Evolutionary conservation across 2,888 invertebrate genomes (phyloP), one percentile per base, ranked within the genome.

Genomic region (Taenaris catops): DNA sequence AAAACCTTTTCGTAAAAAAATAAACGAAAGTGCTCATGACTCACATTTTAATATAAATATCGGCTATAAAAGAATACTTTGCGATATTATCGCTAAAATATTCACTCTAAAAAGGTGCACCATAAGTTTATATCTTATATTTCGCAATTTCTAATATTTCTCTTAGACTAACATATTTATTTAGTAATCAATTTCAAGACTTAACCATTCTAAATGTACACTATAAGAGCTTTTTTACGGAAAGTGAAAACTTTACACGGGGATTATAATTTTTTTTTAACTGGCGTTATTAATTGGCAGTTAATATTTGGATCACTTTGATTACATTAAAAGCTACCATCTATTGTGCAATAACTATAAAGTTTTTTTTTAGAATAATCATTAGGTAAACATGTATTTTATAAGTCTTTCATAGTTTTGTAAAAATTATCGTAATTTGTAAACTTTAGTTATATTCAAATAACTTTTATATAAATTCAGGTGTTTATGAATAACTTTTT

Each of bases 81-180:
- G 47, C 47, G 56, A 55, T 56, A 44, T 34, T 45, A 48, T 39
- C 43, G 38, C 62, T 65, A 61, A 54, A 60, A 66, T 69, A 70
- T 55, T 65, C 60, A 59, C 64, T 70, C 65, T 69, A 71, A 62
- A 63, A 73, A 67, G 69, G 86, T 83, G 81, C 83, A 86, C 83
- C 80, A 80, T 78, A 74, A 59, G 63, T 64, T 63, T 56, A 64
- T 67, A 61, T 64, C 67, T 76, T 54, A 61, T 48, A 63, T 41
- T 39, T 59, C 58, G 58, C 61, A 51, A 58, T 42, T 54, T 55
- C 59, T 61, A 63, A 61, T 59, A 52, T 61, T 52, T 41, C n/a
- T 52, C 55, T 62, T 65, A 70, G 51, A 44, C 58, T 64, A 61
- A 58, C 66, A 20, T 36, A 29, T 35, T 34, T 18, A 68, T 72